These are phyloP conservation scores for Agrochola lota DNA, from an alignment of 2,888 invertebrate genomes.

Conservation along the genomic window DNA sequence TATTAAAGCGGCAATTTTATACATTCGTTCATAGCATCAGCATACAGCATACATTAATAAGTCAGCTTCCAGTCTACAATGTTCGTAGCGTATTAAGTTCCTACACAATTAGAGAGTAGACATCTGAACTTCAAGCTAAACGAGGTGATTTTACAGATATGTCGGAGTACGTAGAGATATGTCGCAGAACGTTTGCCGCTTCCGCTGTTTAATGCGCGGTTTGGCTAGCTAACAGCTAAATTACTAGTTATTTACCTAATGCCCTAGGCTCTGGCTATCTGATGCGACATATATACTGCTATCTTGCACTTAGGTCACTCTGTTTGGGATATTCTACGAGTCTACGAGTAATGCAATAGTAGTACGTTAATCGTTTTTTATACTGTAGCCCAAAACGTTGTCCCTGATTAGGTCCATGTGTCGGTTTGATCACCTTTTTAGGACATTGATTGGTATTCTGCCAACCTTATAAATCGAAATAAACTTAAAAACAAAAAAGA, in stretches of 20 bases:
- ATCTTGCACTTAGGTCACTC: slow-evolving; percentile 1
- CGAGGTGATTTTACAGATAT: slow-evolving; percentile 39
- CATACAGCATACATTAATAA: not conserved
- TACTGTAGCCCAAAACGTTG: not conserved
- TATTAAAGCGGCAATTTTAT: not conserved
- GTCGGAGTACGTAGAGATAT: slow-evolving; percentile 38
- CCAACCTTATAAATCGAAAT: not conserved
- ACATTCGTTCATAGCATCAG: not conserved
- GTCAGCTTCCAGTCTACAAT: not conserved
- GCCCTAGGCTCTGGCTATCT: slow-evolving; percentile 9
- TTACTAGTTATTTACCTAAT: slow-evolving; percentile 50
- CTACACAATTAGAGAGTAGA: not conserved
- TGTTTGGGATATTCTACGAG: not conserved
- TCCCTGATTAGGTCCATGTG: not conserved
- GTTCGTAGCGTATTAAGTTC: not conserved
- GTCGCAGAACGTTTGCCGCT: slow-evolving; percentile 38
- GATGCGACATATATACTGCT: slow-evolving; percentile 18
- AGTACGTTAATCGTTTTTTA: not conserved
- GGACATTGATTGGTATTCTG: not conserved
- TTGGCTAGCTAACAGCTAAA: slow-evolving; percentile 49
- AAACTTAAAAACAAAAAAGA: slow-evolving; percentile 1
- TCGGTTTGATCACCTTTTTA: not conserved
- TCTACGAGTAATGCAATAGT: not conserved
- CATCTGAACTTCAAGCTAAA: slow-evolving; percentile 32
- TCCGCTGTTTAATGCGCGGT: slow-evolving; percentile 50